A percentile compares a stretch with the other conserved stretches of the same genome.
These are phyloP conservation scores for Aurelia aurita DNA, from an alignment of 30 jellyfish, hydroid and myxozoan species.

Conservation along the genomic window DNA sequence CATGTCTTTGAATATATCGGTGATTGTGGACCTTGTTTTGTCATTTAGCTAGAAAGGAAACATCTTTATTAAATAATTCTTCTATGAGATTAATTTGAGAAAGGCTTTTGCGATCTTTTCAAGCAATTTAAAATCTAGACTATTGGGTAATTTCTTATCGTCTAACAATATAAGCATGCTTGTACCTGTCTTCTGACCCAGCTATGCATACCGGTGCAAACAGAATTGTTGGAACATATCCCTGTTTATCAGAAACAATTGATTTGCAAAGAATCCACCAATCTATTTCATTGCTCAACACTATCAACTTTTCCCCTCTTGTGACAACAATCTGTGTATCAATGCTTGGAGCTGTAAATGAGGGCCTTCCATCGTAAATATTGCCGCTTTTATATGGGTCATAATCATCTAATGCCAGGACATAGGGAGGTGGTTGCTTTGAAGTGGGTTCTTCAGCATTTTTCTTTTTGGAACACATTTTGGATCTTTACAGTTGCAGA, in stretches of 20 bases:
- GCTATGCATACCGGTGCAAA: conserved; percentile 60
- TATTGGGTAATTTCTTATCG: no score
- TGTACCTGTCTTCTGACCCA: conserved; percentile 16
- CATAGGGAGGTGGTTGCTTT: conserved; percentile 37
- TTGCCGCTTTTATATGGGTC: conserved; percentile 16
- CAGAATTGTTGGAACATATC: conserved; percentile 36
- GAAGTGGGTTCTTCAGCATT: neutral
- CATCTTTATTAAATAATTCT: no score
- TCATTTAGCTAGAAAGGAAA: no score
- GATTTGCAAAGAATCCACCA: conserved; percentile 70
- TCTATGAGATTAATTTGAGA: no score
- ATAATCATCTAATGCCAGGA: conserved; percentile 42
- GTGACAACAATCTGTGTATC: conserved; percentile 28
- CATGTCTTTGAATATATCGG: no score
- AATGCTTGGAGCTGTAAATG: conserved; percentile 32
- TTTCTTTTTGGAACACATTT: conserved; percentile 4
- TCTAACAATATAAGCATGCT: no score
- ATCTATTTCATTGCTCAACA: conserved; percentile 42
- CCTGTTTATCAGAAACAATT: conserved; percentile 1
- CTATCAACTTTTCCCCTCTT: conserved; percentile 46
- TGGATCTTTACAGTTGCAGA: neutral
- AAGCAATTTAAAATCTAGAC: no score
- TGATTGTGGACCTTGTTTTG: no score
- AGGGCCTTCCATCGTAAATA: conserved; percentile 29
- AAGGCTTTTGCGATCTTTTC: no score